Percentiles rank a stretch among this genome's conserved stretches.
phyloP scores from a whole-genome alignment of 2,888 invertebrate genomes.

The Cosmia trapezina region DNA sequence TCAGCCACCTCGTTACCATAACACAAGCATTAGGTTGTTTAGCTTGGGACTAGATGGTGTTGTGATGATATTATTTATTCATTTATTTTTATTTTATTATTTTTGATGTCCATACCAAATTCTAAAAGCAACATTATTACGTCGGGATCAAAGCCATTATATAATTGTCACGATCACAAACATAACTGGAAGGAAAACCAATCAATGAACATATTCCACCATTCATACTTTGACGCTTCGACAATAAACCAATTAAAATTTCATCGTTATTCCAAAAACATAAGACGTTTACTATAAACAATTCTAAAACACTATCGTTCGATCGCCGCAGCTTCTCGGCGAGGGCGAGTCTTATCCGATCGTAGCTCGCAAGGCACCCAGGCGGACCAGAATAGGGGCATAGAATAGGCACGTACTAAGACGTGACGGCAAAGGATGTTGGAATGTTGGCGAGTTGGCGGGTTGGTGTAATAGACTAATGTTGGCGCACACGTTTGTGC shows the following conservation, averaged over 20 bases:
- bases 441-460: slow-evolving; percentile 40
- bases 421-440: slow-evolving; percentile 45
- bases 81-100: slow-evolving; percentile 1
- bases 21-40: too few relatives aligned
- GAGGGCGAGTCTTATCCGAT: slow-evolving; percentile 62
- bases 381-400: slow-evolving; percentile 56
- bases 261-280: slow-evolving; percentile 56
- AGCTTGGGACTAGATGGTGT: too few relatives aligned
- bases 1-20: too few relatives aligned
- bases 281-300: slow-evolving; percentile 58
- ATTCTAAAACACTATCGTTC: slow-evolving; percentile 57
- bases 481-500: slow-evolving; percentile 18
- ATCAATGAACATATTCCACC: slow-evolving; percentile 14
- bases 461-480: slow-evolving; percentile 6
- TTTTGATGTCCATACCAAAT: slow-evolving; percentile 20
- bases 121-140: background rate
- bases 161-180: background rate
- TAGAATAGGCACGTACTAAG: slow-evolving; percentile 46
- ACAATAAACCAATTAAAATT: slow-evolving; percentile 64
- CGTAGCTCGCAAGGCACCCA: slow-evolving; percentile 55
- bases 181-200: background rate
- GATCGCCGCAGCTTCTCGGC: slow-evolving; percentile 55
- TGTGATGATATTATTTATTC: too few relatives aligned
- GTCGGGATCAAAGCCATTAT: background rate
- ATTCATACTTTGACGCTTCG: slow-evolving; percentile 38